Evolutionary conservation across 1,140 invertebrate species (phyloP).

Genomic region (Leptestheria dahalacensis): DNA sequence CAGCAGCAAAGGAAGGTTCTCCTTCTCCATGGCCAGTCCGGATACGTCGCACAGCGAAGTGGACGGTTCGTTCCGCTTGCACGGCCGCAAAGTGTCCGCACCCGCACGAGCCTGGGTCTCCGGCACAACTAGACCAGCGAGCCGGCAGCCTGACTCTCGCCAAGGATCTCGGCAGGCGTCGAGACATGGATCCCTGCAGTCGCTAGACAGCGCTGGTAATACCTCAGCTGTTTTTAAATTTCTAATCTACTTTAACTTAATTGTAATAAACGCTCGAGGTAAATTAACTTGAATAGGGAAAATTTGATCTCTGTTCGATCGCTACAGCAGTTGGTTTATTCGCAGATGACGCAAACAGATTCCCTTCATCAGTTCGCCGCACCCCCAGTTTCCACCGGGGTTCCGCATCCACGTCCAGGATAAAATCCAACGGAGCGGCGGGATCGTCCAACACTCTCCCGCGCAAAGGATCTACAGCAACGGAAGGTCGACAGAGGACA

Average conservation of each 20-base stretch:
- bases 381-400: conserved; percentile 16
- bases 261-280: too few relatives aligned
- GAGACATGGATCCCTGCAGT: conserved; percentile 45
- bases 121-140: conserved; percentile 36
- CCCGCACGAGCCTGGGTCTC: conserved; percentile 20
- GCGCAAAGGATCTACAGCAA: conserved; percentile 7
- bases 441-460: conserved; percentile 12
- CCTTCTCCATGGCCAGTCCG: conserved; percentile 60
- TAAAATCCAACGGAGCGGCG: background rate
- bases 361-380: conserved; percentile 8
- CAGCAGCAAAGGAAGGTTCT: conserved; percentile 44
- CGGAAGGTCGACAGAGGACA: conserved; percentile 14
- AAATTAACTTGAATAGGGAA: too few relatives aligned
- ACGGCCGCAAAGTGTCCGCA: conserved; percentile 25
- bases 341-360: too few relatives aligned
- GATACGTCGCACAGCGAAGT: conserved; percentile 67
- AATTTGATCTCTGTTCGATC: too few relatives aligned
- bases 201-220: conserved; percentile 70
- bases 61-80: conserved; percentile 45
- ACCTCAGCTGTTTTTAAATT: background rate
- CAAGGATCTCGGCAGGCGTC: conserved; percentile 64
- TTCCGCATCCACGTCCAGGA: background rate
- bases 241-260: background rate
- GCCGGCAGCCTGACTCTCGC: conserved; percentile 62
- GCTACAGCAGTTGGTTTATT: too few relatives aligned